A percentile compares a stretch with the other conserved stretches of the same genome.
phyloP scores from a whole-genome alignment of 2,797 vertebrate genomes.

The Chelonia mydas region DNA sequence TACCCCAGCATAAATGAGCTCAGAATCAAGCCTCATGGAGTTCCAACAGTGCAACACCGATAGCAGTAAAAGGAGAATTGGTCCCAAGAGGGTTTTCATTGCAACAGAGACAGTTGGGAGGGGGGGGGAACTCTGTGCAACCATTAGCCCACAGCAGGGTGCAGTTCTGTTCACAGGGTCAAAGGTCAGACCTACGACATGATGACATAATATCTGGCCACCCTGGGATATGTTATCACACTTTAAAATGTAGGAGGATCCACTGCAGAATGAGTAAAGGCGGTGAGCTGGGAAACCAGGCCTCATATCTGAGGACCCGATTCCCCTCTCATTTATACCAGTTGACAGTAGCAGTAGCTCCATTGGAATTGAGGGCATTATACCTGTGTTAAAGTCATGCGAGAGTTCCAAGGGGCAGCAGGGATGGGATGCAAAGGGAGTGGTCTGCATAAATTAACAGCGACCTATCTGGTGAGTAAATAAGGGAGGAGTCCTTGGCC shows the following conservation, averaged over 20 bases:
- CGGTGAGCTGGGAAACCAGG: neutral
- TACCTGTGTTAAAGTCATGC: neutral
- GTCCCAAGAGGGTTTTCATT: neutral
- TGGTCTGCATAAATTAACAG: neutral
- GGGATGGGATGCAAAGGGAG: neutral
- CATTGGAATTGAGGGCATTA: too few relatives aligned
- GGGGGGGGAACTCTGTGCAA: fast-evolving
- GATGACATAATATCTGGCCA: neutral
- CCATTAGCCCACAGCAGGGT: fast-evolving
- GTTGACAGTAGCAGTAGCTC: neutral
- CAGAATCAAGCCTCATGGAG: neutral
- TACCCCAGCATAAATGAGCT: neutral
- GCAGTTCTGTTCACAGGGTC: fast-evolving
- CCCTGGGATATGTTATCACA: neutral
- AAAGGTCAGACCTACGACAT: fast-evolving
- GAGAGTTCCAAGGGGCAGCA: neutral
- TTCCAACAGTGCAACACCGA: neutral
- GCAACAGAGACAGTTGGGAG: neutral
- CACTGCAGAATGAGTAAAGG: neutral
- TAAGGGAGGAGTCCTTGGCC: neutral
- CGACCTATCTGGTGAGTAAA: neutral
- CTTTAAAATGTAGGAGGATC: neutral
- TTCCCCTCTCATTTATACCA: neutral
- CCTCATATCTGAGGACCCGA: neutral
- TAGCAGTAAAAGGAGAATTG: neutral